Percentiles rank a stretch among this genome's conserved stretches.
Evolutionary conservation across 1,140 invertebrate species (phyloP).

Genomic region (Eurosta solidaginis): DNA sequence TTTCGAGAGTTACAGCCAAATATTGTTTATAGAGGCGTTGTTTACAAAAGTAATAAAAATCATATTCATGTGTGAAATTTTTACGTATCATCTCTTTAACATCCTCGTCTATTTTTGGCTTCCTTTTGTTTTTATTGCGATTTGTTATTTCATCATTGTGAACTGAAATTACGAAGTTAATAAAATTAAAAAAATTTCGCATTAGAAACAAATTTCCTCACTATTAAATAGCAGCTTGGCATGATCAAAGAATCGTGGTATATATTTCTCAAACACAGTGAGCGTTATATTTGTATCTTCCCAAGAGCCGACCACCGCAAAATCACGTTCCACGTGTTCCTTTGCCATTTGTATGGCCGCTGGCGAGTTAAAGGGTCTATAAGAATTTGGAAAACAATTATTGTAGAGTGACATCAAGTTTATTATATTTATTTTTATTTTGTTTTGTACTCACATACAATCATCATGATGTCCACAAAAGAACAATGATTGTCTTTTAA

Average conservation of each 20-base stretch:
- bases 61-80: constrained; percentile 87
- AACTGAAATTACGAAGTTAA: too few relatives aligned
- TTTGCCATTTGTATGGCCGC: constrained; percentile 83
- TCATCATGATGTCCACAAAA: constrained; percentile 81
- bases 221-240: constrained; percentile 62
- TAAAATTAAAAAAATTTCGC: background rate
- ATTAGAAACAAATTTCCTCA: constrained; percentile 44
- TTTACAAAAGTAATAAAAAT: constrained; percentile 89
- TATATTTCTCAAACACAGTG: constrained; percentile 80
- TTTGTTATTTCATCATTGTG: constrained; percentile 49
- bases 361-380: constrained; percentile 81
- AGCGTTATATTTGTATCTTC: constrained; percentile 85
- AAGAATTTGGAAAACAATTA: constrained; percentile 40
- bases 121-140: constrained; percentile 56
- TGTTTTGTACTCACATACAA: constrained; percentile 71
- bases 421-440: background rate
- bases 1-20: constrained; percentile 67
- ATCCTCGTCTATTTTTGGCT: constrained; percentile 71
- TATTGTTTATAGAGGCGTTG: constrained; percentile 82
- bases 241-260: constrained; percentile 80
- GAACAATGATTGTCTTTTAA: constrained; percentile 77
- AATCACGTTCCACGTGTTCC: constrained; percentile 80
- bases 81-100: constrained; percentile 81
- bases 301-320: constrained; percentile 84
- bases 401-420: background rate